phyloP scores from a whole-genome alignment of 2,888 invertebrate species.

The Eilema caniola region DNA sequence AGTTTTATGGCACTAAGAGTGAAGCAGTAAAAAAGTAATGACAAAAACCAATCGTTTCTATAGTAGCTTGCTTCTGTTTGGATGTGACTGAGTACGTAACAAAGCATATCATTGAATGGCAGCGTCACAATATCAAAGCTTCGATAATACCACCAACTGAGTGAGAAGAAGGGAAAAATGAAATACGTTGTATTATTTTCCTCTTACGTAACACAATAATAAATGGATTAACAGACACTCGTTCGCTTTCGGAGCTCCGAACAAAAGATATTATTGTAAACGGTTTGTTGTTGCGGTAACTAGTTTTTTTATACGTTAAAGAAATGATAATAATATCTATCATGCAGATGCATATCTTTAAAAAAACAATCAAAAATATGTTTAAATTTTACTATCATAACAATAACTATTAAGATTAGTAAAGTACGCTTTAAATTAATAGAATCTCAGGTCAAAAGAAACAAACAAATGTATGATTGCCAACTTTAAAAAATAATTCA shows the following conservation, averaged over 20 bases:
- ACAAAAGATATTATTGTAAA: conserved; percentile 32
- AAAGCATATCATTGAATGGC: conserved; percentile 24
- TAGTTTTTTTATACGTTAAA: conserved; percentile 27
- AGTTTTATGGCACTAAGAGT: conserved; percentile 33
- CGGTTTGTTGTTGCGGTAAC: conserved; percentile 21
- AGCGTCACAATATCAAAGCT: conserved; percentile 14
- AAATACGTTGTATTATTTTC: conserved; percentile 33
- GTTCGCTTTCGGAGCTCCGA: conserved; percentile 20
- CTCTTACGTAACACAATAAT: conserved; percentile 31
- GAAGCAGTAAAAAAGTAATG: conserved; percentile 28
- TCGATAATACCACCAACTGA: conserved; percentile 15
- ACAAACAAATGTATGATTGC: background rate
- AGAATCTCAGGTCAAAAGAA: background rate
- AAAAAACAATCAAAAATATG: background rate
- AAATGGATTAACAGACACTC: conserved; percentile 33
- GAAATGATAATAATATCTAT: conserved; percentile 16
- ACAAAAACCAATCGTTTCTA: conserved; percentile 32
- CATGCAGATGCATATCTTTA: background rate
- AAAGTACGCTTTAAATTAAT: background rate
- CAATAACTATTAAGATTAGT: background rate
- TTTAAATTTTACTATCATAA: background rate
- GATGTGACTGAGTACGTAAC: conserved; percentile 15
- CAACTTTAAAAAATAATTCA: background rate
- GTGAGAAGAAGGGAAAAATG: conserved; percentile 3
- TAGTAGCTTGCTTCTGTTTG: conserved; percentile 47